phyloP scores from a whole-genome alignment of 2,888 invertebrate species.

The Hirtodrosophila duncani region DNA sequence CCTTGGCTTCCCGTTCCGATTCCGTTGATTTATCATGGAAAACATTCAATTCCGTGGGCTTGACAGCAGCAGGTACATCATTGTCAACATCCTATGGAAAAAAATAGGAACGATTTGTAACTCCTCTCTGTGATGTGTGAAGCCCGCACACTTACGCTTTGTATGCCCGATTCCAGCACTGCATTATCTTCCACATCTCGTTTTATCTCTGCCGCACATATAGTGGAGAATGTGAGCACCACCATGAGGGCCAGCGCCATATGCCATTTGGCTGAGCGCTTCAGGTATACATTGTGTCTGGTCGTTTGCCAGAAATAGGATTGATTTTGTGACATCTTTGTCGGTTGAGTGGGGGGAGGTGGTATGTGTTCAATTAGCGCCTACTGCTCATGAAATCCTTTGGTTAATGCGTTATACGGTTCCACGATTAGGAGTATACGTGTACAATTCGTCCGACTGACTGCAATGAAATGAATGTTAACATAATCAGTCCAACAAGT shows the following conservation, averaged over 20 bases:
- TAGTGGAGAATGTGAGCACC: conserved; percentile 73
- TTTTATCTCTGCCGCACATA: conserved; percentile 73
- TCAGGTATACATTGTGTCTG: conserved; percentile 76
- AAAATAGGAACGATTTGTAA: background rate
- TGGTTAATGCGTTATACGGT: conserved; percentile 3
- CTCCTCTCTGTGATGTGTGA: too few species aligned
- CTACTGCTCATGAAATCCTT: conserved; percentile 23
- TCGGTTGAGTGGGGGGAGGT: conserved; percentile 16
- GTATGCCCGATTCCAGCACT: conserved; percentile 47
- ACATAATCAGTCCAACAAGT: conserved; percentile 32
- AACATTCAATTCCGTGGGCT: conserved; percentile 27
- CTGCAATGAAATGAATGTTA: conserved; percentile 50
- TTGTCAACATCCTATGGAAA: conserved; percentile 34
- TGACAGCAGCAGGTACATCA: conserved; percentile 22
- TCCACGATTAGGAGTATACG: conserved; percentile 17
- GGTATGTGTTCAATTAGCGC: background rate
- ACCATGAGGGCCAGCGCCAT: conserved; percentile 74
- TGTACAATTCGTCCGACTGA: conserved; percentile 40
- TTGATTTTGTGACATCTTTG: conserved; percentile 77
- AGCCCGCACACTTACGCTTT: conserved; percentile 52
- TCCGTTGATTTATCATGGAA: conserved; percentile 38
- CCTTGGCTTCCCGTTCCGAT: conserved; percentile 38
- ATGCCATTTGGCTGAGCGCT: conserved; percentile 74
- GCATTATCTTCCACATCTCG: conserved; percentile 58
- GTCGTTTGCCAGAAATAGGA: conserved; percentile 78